Evolutionary conservation across 2,888 invertebrate genomes (phyloP).

Genomic region (Rosalia funebris): DNA sequence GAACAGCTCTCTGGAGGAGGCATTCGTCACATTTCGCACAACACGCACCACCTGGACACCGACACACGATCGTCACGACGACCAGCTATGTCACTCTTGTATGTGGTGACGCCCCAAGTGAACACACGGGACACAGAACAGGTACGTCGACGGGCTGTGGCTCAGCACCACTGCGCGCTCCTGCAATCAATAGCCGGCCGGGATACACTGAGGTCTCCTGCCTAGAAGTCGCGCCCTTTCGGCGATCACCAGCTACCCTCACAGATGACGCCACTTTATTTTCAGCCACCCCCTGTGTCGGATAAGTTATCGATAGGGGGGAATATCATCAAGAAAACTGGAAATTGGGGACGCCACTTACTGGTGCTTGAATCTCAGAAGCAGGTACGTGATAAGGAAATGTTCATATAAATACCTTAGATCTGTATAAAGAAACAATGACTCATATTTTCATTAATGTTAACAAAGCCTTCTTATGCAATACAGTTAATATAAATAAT

Average conservation of each 20-base stretch:
- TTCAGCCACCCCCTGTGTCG: not conserved
- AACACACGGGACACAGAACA: constrained; percentile 38
- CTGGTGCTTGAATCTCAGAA: not conserved
- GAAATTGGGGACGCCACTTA: constrained; percentile 6
- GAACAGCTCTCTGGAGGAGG: constrained; percentile 11
- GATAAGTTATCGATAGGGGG: constrained; percentile 24
- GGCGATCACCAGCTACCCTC: constrained; percentile 27
- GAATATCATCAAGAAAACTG: not conserved
- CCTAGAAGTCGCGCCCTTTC: constrained; percentile 38
- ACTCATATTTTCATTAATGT: too few species aligned
- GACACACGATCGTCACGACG: constrained; percentile 30
- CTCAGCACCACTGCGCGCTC: constrained; percentile 47
- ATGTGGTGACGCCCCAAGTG: constrained; percentile 49
- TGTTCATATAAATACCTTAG: too few species aligned
- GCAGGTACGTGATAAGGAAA: not conserved
- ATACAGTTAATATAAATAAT: too few species aligned
- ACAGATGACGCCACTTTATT: constrained; percentile 38
- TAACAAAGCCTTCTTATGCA: too few species aligned
- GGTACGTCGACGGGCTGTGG: constrained; percentile 47
- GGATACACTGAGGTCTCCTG: constrained; percentile 42
- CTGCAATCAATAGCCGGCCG: constrained; percentile 49
- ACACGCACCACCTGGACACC: constrained; percentile 39
- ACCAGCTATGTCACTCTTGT: constrained; percentile 38
- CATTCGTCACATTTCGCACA: constrained; percentile 20
- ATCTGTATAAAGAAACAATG: too few species aligned